Base-by-base conservation (phyloP, 2,113 vertebrate species). In the Osmerus eperlanus region DNA sequence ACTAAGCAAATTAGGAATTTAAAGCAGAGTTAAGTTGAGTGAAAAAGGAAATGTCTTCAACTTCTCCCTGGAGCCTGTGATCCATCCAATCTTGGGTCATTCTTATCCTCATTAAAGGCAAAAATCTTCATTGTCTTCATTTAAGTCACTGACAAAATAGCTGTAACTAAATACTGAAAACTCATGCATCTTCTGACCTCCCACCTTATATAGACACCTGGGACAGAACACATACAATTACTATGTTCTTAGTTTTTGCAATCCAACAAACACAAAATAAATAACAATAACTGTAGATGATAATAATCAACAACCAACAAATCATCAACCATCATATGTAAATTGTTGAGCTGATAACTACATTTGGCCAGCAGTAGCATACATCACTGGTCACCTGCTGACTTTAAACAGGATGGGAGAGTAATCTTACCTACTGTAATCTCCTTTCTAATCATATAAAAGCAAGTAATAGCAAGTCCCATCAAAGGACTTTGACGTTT, bases 81-180 rank as follows among this genome's bases (percentile, higher is more conserved):
- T 28, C 25, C 25, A 28, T 28, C 74, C 81, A 67, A 73, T 76
- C 79, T 70, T 81, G 25, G 78, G 74, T 78, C 54, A 3, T 29
- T 79, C 73, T 78, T 85, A 86, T 84, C 85, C 86, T 28, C 83
- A 78, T 79, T 86, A 84, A 90, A 90, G 78, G 81, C 74, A 90
- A 90, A 89, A 79, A 85, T 81, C 70, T 87, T 90, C 81, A n/a
- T n/a, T 16, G 84, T 88, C 84, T 60, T 60, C 19, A 23, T 60
- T 60, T 23, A 60, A 60, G 58, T 83, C 87, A 86, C 85, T 79
- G 56, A 83, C 83, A 86, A 84, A 86, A 84, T 83, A 83, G 79
- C 81, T 80, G 81, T 76, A 75, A 71, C 76, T 75, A 3, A 61
- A 32, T 2, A 76, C 76, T 47, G 41, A 47, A 36, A 80, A 84